Evolutionary conservation across 2,888 invertebrate genomes (phyloP), one percentile per base, ranked within the genome.

Genomic region (Nomada goodeniana): DNA sequence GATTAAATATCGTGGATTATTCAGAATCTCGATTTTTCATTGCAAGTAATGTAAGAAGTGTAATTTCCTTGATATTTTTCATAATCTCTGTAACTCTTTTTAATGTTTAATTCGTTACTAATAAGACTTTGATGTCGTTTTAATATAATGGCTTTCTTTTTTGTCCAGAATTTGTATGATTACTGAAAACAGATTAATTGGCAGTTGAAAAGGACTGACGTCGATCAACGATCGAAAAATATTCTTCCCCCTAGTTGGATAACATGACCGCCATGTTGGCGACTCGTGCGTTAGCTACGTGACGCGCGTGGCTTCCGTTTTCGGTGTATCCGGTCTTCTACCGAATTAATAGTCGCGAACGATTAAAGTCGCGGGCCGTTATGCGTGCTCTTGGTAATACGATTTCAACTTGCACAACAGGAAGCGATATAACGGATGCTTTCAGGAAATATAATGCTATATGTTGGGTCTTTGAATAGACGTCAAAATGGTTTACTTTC

Each of bases 301-400:
- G 89, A 89, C 85, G 86, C 85, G 78, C 89, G 86, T 88, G 86
- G 82, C 85, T 90, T 90, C 90, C 91, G 85, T 89, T 91, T 91
- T 90, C 80, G 90, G 89, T 69, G 60, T 83, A 89, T 91, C 91
- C 90, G 90, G 86, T 61, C 84, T 83, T 75, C 79, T 59, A 64
- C 60, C 61, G 76, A 67, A 86, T 86, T 88, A 78, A 81, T 77
- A 79, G 76, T 63, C 82, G 74, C 76, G 71, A 76, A 57, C 85
- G 82, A 85, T 79, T 79, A 70, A 80, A 84, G 74, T 64, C 64
- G 65, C 68, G 57, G 44, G 75, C 82, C 85, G 85, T 85, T 85
- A 84, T 75, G 64, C 55, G 84, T 50, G 44, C 75, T 80, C 61
- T 65, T 76, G 65, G 68, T 57, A 76, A 69, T 72, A 64, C 69